Base-by-base conservation (phyloP, 2,797 vertebrate species). In the Poliocrania exsul region DNA sequence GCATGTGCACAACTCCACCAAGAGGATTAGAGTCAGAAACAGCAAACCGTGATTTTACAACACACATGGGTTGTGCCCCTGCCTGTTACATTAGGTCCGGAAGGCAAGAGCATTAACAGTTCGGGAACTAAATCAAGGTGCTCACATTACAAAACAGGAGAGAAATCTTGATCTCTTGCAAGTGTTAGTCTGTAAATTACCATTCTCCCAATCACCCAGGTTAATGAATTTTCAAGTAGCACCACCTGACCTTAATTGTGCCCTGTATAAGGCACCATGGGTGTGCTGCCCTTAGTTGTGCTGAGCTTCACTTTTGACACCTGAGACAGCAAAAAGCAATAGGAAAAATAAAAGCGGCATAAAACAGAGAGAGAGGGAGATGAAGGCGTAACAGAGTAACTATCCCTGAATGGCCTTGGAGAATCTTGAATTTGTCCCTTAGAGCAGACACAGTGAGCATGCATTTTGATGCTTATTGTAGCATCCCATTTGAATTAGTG, bases 211-310 rank as follows among this genome's bases (percentile, higher is more conserved):
- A 85, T 95, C 98, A 98, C 93, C 61, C 96, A 92, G 78, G 97
- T 98, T 98, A 98, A 98, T 90, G 64, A 96, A 95, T 88, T 97
- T 97, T 97, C 91, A 96, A 75, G 92, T 87, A 97, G 92, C 57
- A 98, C 96, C 97, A 98, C 98, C 99, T 98, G 98, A 99, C 99
- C 99, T 99, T 98, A 98, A 95, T 69, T 97, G 96, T 98, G 98
- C 97, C 98, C 99, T 98, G 98, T 98, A 98, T 97, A 98, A 97
- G 98, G 97, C 97, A 98, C 98, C 97, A 98, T 91, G 83, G 97
- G 97, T 97, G 97, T 97, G 97, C 96, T 98, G 97, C 96, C 96
- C 95, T 98, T 96, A 98, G 97, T 91, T 97, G 97, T 96, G 95
- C 92, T 93, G 96, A 98, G 97, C 98, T 98, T 99, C 98, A 97